A percentile compares a stretch with the other conserved stretches of the same genome.
Evolutionary conservation across 2,797 vertebrate genomes (phyloP).

Genomic region (Poecile montanus): DNA sequence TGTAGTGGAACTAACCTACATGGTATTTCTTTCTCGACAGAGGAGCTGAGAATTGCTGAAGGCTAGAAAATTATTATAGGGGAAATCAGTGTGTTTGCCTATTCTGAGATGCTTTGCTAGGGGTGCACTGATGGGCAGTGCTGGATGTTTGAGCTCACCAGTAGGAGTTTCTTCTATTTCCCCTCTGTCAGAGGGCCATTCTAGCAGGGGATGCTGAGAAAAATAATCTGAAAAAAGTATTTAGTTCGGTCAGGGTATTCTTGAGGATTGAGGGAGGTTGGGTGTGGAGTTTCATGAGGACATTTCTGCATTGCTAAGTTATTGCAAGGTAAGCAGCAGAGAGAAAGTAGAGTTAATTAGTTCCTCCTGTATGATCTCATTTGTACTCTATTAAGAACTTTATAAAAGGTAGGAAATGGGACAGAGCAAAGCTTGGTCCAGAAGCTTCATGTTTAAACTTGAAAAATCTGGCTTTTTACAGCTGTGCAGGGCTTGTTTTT

Average conservation of each 20-base stretch:
- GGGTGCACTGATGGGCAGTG: background rate
- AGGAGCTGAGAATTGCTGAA: background rate
- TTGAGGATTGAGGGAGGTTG: background rate
- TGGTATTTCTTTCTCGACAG: background rate
- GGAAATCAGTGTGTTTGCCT: background rate
- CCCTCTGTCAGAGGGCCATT: background rate
- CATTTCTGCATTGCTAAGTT: background rate
- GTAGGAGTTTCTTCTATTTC: background rate
- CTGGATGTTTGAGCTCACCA: background rate
- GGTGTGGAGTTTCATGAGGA: background rate
- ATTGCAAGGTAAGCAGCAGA: background rate
- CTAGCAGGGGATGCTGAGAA: background rate
- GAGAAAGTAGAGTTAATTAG: constrained; percentile 16
- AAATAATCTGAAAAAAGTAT: background rate
- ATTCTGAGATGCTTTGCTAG: background rate
- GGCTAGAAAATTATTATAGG: background rate
- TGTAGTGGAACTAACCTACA: background rate
- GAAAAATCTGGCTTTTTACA: background rate
- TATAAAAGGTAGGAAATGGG: background rate
- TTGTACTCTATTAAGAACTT: background rate
- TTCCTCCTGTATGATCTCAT: constrained; percentile 13
- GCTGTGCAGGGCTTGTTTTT: background rate
- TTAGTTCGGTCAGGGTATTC: background rate
- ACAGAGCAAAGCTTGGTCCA: background rate
- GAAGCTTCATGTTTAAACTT: background rate